Evolutionary conservation across 30 jellyfish, hydroid and myxozoan genomes (phyloP).

Genomic region (Phacellophora camtschatica): DNA sequence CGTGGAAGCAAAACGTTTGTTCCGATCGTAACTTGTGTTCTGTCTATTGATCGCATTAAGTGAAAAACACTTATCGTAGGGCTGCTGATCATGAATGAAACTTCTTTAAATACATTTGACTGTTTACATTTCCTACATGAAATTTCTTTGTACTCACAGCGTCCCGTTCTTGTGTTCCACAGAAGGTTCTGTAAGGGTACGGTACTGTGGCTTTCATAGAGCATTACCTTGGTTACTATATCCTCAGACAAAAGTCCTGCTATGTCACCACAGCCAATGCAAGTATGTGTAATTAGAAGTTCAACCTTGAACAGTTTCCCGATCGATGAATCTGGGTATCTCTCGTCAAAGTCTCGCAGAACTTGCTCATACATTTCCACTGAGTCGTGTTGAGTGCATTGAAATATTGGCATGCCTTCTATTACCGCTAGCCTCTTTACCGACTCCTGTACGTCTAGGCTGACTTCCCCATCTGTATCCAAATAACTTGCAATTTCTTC

Average conservation of each 20-base stretch:
- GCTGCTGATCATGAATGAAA: background rate
- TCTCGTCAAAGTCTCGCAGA: background rate
- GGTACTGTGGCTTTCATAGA: background rate
- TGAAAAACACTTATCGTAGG: background rate
- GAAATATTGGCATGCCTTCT: background rate
- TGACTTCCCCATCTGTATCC: background rate
- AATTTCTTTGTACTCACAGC: background rate
- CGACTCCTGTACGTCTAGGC: background rate
- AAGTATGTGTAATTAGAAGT: background rate
- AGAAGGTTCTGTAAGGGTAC: background rate
- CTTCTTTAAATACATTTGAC: slow-evolving; percentile 1
- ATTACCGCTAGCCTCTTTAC: background rate
- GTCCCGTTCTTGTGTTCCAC: background rate
- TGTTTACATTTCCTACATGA: background rate
- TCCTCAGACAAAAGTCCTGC: background rate
- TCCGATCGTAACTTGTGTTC: background rate
- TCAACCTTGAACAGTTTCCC: background rate
- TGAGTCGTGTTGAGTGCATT: background rate
- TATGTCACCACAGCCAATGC: background rate
- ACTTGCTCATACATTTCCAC: background rate
- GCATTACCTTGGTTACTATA: background rate
- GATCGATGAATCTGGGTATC: background rate
- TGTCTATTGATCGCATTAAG: background rate
- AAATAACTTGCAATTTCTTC: background rate
- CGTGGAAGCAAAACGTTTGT: background rate